These are phyloP conservation scores for Lepidonotus clava DNA, from an alignment of 2,888 invertebrate genomes.

Conservation along the genomic window DNA sequence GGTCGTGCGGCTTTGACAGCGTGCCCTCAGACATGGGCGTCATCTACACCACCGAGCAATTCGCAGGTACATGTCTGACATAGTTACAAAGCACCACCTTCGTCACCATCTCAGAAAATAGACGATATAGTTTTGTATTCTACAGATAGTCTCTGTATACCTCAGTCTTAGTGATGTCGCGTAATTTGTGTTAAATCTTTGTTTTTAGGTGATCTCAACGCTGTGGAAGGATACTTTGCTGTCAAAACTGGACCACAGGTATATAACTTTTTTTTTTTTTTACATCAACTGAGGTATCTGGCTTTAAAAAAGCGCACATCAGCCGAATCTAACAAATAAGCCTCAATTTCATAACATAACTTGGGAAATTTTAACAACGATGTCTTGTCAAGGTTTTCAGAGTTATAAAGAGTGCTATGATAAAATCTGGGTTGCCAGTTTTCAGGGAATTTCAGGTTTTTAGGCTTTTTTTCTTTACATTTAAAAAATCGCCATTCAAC, in stretches of 20 bases:
- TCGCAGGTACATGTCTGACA: slow-evolving; percentile 69
- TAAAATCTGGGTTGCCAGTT: too few species aligned
- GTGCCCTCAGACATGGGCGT: slow-evolving; percentile 94
- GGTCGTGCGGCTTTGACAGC: slow-evolving; percentile 96
- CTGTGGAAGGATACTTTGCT: slow-evolving; percentile 85
- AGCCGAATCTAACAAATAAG: too few species aligned
- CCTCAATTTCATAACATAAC: too few species aligned
- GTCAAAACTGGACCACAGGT: slow-evolving; percentile 74
- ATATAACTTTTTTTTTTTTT: neutral
- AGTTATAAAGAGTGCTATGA: too few species aligned
- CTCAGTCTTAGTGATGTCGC: neutral
- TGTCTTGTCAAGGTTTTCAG: too few species aligned
- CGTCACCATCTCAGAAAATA: neutral
- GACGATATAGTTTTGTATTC: neutral
- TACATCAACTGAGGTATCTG: too few species aligned
- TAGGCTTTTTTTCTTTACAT: too few species aligned
- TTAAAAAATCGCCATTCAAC: too few species aligned
- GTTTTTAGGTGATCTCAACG: slow-evolving; percentile 86
- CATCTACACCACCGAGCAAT: slow-evolving; percentile 83
- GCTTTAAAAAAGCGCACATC: too few species aligned
- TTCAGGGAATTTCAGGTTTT: too few species aligned
- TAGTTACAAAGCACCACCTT: too few species aligned
- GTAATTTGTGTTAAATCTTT: neutral
- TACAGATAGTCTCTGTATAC: neutral
- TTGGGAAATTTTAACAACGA: too few species aligned